A percentile compares a stretch with the other conserved stretches of the same genome.
phyloP scores from a whole-genome alignment of 2,797 vertebrate genomes.

The Taenioides sp. region DNA sequence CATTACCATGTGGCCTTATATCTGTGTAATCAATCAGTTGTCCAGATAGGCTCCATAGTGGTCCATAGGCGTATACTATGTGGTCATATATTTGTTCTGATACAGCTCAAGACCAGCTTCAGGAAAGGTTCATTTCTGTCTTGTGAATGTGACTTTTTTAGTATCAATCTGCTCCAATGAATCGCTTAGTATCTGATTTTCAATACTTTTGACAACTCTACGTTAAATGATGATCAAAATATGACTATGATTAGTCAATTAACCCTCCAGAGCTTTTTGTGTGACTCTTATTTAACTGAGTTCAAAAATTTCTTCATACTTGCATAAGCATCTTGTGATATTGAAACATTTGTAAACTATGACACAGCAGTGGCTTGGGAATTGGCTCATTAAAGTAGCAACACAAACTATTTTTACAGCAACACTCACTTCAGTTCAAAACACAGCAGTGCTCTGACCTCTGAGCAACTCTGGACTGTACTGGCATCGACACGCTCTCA shows the following conservation, averaged over 20 bases:
- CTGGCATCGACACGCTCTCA: conserved; percentile 68
- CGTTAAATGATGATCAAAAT: background rate
- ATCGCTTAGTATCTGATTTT: too few species aligned
- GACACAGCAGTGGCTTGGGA: conserved; percentile 42
- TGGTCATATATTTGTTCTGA: too few species aligned
- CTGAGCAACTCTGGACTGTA: conserved; percentile 55
- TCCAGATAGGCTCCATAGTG: too few species aligned
- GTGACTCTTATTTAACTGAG: background rate
- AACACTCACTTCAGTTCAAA: conserved; percentile 52
- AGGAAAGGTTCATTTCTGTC: too few species aligned
- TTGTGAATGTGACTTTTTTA: too few species aligned
- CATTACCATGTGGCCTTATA: too few species aligned
- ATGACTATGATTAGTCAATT: too few species aligned
- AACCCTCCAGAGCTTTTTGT: background rate
- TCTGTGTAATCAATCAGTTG: too few species aligned
- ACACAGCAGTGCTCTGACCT: conserved; percentile 64
- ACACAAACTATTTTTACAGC: conserved; percentile 68
- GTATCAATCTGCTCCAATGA: too few species aligned
- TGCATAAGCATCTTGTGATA: too few species aligned
- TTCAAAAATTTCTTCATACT: background rate
- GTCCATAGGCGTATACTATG: too few species aligned
- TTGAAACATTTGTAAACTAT: conserved; percentile 21
- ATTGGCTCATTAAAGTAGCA: conserved; percentile 65
- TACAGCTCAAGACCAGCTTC: too few species aligned
- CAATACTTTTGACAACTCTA: background rate